These are phyloP conservation scores for Lophura nycthemera DNA, from an alignment of 2,113 vertebrate genomes.

Conservation along the genomic window DNA sequence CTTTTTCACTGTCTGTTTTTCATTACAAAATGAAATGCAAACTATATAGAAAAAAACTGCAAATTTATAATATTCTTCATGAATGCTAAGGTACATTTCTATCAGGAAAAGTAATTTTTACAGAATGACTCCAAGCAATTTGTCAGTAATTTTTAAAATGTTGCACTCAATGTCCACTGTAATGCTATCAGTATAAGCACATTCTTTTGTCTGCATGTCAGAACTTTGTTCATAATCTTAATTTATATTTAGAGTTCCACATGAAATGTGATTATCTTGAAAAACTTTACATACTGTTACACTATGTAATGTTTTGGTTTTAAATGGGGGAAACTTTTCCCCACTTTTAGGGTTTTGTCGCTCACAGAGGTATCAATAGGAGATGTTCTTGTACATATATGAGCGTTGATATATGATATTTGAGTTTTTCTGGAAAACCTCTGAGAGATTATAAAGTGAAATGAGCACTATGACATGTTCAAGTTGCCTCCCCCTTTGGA, in stretches of 20 bases:
- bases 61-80: background rate
- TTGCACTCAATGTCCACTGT: background rate
- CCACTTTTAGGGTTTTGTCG: background rate
- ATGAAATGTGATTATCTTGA: background rate
- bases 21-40: background rate
- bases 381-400: background rate
- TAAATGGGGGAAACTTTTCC: background rate
- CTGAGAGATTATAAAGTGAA: background rate
- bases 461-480: background rate
- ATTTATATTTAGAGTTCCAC: background rate
- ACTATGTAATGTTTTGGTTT: background rate
- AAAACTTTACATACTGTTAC: background rate
- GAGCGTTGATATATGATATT: slow-evolving; percentile 5
- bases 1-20: background rate
- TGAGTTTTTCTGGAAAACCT: background rate
- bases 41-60: background rate
- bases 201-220: background rate
- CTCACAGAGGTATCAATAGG: background rate
- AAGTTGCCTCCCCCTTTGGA: background rate
- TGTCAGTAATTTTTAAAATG: background rate
- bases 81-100: background rate
- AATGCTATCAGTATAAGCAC: background rate
- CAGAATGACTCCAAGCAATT: background rate
- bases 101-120: background rate
- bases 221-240: background rate